These are phyloP conservation scores for Apodemia hepburni DNA, from an alignment of 2,888 invertebrate species.

Conservation along the genomic window DNA sequence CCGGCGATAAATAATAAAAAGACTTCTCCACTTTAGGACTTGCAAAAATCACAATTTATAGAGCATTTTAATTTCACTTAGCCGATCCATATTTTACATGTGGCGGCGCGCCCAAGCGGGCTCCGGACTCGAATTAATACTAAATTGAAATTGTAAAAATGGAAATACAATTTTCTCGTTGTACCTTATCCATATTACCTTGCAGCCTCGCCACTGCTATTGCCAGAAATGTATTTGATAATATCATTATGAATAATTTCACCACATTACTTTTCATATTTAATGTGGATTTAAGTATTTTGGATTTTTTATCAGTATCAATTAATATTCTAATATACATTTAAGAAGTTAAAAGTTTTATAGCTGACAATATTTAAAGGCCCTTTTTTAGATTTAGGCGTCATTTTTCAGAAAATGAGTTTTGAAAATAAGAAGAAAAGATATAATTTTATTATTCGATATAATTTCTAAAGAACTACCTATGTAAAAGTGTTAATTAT, in stretches of 20 bases:
- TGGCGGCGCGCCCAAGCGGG: constrained; percentile 72
- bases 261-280: constrained; percentile 32
- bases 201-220: constrained; percentile 45
- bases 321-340: not conserved
- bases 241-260: constrained; percentile 53
- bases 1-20: constrained; percentile 78
- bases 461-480: too few relatives aligned
- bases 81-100: constrained; percentile 80
- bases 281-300: constrained; percentile 36
- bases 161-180: constrained; percentile 78
- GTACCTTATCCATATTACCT: constrained; percentile 53
- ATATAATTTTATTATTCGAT: too few relatives aligned
- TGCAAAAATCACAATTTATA: constrained; percentile 81
- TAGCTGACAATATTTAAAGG: not conserved
- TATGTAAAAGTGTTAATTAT: too few relatives aligned
- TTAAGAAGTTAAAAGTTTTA: not conserved
- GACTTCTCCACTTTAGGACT: constrained; percentile 80
- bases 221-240: constrained; percentile 66
- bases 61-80: constrained; percentile 81
- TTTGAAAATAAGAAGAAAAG: too few relatives aligned
- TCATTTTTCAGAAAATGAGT: too few relatives aligned
- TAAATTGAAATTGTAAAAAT: constrained; percentile 81
- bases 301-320: not conserved
- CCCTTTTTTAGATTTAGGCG: too few relatives aligned
- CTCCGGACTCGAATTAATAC: constrained; percentile 77